These are phyloP conservation scores for Lacerta agilis DNA, from an alignment of 2,797 vertebrate genomes.

Conservation along the genomic window DNA sequence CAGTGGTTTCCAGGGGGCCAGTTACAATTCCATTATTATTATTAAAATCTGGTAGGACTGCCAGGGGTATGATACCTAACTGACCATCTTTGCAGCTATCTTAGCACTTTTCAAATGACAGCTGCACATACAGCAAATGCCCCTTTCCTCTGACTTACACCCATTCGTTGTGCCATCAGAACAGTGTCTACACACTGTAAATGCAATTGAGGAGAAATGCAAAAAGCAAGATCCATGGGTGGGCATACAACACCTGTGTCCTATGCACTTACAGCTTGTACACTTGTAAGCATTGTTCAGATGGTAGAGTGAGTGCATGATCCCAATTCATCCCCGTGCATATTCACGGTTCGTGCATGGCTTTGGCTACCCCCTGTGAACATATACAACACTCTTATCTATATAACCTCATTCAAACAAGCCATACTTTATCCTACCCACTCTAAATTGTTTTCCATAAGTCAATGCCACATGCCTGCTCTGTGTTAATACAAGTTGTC, in stretches of 20 bases:
- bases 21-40: no score
- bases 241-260: no score
- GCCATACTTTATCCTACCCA: not conserved
- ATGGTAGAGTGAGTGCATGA: not conserved
- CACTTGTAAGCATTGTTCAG: not conserved
- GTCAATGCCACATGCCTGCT: not conserved
- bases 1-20: no score
- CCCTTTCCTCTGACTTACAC: no score
- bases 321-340: no score
- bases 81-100: no score
- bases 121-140: no score
- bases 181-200: not conserved
- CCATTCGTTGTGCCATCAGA: no score
- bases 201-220: not conserved
- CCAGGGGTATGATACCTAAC: not conserved
- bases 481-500: not conserved
- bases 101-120: no score
- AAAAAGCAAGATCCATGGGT: not conserved
- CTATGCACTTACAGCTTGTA: not conserved
- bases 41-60: not conserved
- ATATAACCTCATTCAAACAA: not conserved
- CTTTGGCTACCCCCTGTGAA: not conserved
- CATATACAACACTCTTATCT: not conserved
- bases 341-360: not conserved
- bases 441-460: not conserved